Base-by-base conservation (phyloP, 23 tunicate genomes). In the Diplosoma virens region DNA sequence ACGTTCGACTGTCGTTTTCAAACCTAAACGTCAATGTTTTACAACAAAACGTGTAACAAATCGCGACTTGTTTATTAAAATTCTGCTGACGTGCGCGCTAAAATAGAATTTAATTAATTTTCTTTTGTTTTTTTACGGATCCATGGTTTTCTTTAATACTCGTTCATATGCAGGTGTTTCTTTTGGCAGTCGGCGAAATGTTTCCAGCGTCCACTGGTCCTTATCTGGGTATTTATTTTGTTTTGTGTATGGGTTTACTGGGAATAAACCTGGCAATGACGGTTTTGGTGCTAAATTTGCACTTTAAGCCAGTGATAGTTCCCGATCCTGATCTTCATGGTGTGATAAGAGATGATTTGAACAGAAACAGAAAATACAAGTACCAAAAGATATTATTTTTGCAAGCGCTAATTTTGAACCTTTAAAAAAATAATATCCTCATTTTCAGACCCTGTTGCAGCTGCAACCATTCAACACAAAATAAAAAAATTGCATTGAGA, bases 161-260 rank as follows among this genome's bases (percentile, higher is more conserved):
- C n/a, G n/a, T n/a, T n/a, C n/a, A 11, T 30, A 17, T 37, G 2
- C 75, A 87, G 94, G 94, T 87, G 1, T 87, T 87, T 52, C 78
- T 87, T 60, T 67, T 87, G 5, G 84, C 94, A 0, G 94, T 87
- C 7, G 94, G 94, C 1, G 94, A 87, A 58, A 87, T 87, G 94
- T 87, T 87, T 64, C 94, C 94, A 6, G 94, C 94, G 3, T 87
- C 94, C 0, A 87, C 94, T 25, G 94, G 94, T 3, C 94, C 94
- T n/a, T 87, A 87, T 67, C 27, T 87, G 58, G 94, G 94, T 31
- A 67, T 87, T 0, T 87, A 87, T 41, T 87, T 87, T 41, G 94
- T 87, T 23, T 32, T 87, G 18, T 81, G 94, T 36, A 87, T 87
- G 94, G 86, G 71, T 22, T 69, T 81, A 64, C 74, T 87, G 16